Percentiles rank a stretch among this genome's conserved stretches.
Evolutionary conservation across 2,113 vertebrate species (phyloP).

Genomic region (Alexandromys fortis): DNA sequence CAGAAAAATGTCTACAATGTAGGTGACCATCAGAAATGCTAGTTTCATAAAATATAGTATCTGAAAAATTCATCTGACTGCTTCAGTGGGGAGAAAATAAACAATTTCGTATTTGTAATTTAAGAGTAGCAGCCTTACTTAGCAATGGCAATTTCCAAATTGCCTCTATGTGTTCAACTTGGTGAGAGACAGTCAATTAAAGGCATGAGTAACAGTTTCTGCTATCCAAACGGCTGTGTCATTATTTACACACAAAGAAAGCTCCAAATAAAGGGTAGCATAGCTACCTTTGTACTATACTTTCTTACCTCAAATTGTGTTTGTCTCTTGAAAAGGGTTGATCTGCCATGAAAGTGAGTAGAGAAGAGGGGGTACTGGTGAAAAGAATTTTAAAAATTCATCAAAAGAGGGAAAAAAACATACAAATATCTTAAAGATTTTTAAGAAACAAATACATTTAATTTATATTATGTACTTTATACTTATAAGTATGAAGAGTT

Average conservation of each 20-base stretch:
- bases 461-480: not conserved
- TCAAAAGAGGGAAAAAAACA: not conserved
- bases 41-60: not conserved
- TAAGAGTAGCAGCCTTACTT: not conserved
- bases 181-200: not conserved
- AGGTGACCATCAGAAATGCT: not conserved
- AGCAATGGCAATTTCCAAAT: not conserved
- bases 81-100: not conserved
- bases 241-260: not conserved
- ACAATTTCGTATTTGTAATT: not conserved
- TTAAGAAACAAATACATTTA: not conserved
- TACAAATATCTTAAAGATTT: not conserved
- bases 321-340: not conserved
- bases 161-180: not conserved
- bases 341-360: not conserved
- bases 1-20: conserved; percentile 40
- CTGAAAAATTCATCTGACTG: not conserved
- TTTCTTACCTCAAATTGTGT: not conserved
- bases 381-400: not conserved
- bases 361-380: not conserved
- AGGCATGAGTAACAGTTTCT: not conserved
- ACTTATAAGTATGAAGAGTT: not conserved
- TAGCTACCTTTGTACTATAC: not conserved
- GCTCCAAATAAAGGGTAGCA: not conserved
- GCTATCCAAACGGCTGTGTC: not conserved